phyloP scores from a whole-genome alignment of 2,797 vertebrate species.

The Melanotaenia pygmaea region DNA sequence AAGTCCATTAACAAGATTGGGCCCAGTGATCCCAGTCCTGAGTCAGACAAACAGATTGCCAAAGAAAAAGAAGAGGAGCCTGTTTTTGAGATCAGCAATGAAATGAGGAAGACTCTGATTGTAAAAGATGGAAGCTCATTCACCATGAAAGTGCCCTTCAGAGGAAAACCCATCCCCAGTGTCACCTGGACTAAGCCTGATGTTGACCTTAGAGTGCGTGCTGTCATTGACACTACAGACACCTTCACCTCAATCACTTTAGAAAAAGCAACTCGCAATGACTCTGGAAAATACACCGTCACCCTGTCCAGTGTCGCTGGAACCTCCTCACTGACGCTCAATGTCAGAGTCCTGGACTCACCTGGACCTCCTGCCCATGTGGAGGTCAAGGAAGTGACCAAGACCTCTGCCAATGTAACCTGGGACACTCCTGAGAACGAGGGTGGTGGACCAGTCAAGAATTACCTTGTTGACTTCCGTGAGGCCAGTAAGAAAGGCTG shows the following conservation, averaged over 20 bases:
- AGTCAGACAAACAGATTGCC: slow-evolving; percentile 90
- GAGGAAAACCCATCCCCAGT: slow-evolving; percentile 93
- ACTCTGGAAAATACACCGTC: slow-evolving; percentile 96
- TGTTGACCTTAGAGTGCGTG: slow-evolving; percentile 92
- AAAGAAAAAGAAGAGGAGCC: slow-evolving; percentile 98
- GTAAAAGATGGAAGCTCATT: slow-evolving; percentile 96
- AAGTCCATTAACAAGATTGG: slow-evolving; percentile 96
- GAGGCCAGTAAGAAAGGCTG: slow-evolving; percentile 98
- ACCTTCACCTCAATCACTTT: slow-evolving; percentile 91
- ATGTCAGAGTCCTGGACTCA: slow-evolving; percentile 96
- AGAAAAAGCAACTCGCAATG: slow-evolving; percentile 94
- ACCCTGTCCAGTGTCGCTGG: slow-evolving; percentile 92
- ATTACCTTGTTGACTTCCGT: slow-evolving; percentile 94
- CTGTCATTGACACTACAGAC: slow-evolving; percentile 92
- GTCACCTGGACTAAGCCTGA: slow-evolving; percentile 94
- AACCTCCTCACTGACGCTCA: slow-evolving; percentile 89
- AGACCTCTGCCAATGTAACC: slow-evolving; percentile 89
- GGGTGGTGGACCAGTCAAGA: slow-evolving; percentile 96
- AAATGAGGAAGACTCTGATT: slow-evolving; percentile 96
- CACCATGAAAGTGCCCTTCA: slow-evolving; percentile 94
- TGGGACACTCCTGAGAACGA: slow-evolving; percentile 99
- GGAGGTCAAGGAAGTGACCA: slow-evolving; percentile 90
- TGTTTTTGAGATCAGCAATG: slow-evolving; percentile 95
- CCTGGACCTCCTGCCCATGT: slow-evolving; percentile 90
- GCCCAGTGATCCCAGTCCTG: slow-evolving; percentile 91